Conservation (phyloP, 30 jellyfish, hydroid and myxozoan genomes). For the Cassiopea andromeda region DNA sequence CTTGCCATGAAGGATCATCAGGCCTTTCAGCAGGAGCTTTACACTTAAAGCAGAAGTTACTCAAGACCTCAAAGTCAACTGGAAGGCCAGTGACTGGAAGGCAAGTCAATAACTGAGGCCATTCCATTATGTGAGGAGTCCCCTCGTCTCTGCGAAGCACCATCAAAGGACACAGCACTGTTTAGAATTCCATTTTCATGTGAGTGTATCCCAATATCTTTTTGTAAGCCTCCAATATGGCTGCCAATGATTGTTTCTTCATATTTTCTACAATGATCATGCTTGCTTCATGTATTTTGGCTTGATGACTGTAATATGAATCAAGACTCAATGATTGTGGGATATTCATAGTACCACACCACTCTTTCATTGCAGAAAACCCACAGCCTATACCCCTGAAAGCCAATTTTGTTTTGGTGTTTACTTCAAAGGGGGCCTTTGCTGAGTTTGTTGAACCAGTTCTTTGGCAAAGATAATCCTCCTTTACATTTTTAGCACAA, state of each 20-base stretch:
- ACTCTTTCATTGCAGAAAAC: constrained; percentile 36
- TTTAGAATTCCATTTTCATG: background rate
- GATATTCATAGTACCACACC: constrained; percentile 57
- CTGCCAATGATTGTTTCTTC: background rate
- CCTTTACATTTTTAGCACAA: background rate
- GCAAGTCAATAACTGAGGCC: constrained; percentile 52
- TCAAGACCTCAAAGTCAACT: constrained; percentile 40
- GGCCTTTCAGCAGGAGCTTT: constrained; percentile 6
- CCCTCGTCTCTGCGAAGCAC: constrained; percentile 67
- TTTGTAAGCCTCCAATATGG: background rate
- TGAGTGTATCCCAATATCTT: background rate
- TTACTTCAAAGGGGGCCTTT: constrained; percentile 23
- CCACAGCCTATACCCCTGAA: constrained; percentile 56
- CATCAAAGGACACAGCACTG: constrained; percentile 62
- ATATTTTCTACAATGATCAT: background rate
- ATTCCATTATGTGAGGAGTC: constrained; percentile 56
- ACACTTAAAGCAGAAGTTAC: constrained; percentile 26
- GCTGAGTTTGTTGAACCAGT: background rate
- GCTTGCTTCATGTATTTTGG: constrained; percentile 9
- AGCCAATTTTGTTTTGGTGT: constrained; percentile 33
- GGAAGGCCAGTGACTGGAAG: constrained; percentile 53
- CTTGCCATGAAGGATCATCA: constrained; percentile 21
- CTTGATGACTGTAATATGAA: background rate
- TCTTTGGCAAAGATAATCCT: background rate
- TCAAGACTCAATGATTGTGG: constrained; percentile 3